Percentiles rank a stretch among this genome's conserved stretches.
Evolutionary conservation across 23 tunicate genomes (phyloP).

Genomic region (Botrylloides violaceus): DNA sequence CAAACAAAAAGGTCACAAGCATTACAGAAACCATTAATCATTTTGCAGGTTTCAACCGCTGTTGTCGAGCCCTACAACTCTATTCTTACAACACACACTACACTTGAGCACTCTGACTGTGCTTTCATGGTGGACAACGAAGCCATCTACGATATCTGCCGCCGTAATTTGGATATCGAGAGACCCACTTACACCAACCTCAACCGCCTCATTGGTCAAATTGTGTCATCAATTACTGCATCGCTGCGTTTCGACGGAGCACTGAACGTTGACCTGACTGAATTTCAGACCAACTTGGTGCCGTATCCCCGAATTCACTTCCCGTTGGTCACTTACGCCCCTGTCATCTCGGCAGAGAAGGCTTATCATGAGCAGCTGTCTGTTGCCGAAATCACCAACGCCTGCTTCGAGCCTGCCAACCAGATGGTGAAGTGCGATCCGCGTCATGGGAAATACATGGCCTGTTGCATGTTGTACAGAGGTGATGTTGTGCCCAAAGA

Average conservation of each 20-base stretch:
- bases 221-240: conserved; percentile 93
- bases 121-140: too few relatives aligned
- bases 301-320: conserved; percentile 94
- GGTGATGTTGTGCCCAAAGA: conserved; percentile 99
- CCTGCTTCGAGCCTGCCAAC: too few relatives aligned
- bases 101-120: conserved; percentile 97
- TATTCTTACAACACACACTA: conserved; percentile 90
- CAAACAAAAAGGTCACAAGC: not conserved
- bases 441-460: too few relatives aligned
- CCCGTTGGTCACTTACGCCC: too few relatives aligned
- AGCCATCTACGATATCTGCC: too few relatives aligned
- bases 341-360: too few relatives aligned
- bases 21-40: not conserved
- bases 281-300: conserved; percentile 97
- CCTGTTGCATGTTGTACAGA: conserved; percentile 96
- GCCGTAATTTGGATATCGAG: conserved; percentile 93
- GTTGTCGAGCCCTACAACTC: conserved; percentile 99
- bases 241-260: conserved; percentile 92
- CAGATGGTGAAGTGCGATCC: too few relatives aligned
- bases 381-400: conserved; percentile 98
- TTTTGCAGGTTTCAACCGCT: conserved; percentile 68
- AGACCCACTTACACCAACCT: conserved; percentile 96
- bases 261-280: conserved; percentile 88
- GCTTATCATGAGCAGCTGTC: conserved; percentile 87
- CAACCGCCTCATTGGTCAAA: conserved; percentile 81